These are phyloP conservation scores for Equus quagga DNA, from an alignment of 2,113 vertebrate genomes.

Conservation along the genomic window DNA sequence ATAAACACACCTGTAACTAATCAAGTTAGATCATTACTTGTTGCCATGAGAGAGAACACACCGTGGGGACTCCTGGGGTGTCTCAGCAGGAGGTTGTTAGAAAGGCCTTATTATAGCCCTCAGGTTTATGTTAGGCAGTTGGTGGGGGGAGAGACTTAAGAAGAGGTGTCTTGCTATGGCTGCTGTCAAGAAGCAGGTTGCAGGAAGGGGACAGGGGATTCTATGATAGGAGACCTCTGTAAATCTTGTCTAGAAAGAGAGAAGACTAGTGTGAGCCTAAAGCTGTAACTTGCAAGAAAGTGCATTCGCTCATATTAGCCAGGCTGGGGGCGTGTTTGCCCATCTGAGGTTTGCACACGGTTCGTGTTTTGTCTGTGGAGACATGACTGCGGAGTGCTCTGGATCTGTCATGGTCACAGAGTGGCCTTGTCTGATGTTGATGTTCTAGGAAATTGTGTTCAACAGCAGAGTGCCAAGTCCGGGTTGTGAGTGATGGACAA, in stretches of 20 bases:
- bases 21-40: background rate
- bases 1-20: background rate
- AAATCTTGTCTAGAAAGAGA: background rate
- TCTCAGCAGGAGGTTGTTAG: background rate
- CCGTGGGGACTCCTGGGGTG: fast-evolving
- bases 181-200: background rate
- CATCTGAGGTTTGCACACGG: background rate
- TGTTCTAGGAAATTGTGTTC: background rate
- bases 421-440: background rate
- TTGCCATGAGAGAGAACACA: background rate
- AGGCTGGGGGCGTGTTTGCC: background rate
- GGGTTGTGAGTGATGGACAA: background rate
- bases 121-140: background rate
- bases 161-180: background rate
- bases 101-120: background rate
- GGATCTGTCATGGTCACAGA: background rate
- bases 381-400: too few species aligned
- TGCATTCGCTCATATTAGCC: background rate
- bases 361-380: background rate
- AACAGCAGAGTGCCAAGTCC: background rate
- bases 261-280: background rate
- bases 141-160: background rate
- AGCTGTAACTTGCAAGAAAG: background rate
- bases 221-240: background rate
- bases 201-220: fast-evolving